These are phyloP conservation scores for Trigoniulus corallinus DNA, from an alignment of 1,140 invertebrate genomes.

Conservation along the genomic window DNA sequence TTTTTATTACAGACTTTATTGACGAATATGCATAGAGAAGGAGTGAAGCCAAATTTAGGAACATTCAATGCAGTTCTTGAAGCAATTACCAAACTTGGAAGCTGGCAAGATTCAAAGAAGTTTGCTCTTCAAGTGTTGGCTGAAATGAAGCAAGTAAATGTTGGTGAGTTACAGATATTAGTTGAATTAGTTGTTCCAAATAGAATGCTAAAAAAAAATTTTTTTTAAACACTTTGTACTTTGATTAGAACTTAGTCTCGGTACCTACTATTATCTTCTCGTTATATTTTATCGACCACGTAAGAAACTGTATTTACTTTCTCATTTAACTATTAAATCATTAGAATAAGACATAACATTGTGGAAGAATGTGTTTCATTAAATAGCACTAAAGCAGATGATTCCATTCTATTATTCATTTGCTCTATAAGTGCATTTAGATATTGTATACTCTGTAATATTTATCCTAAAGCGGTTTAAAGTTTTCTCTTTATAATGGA, in stretches of 20 bases:
- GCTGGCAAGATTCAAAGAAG: constrained; percentile 24
- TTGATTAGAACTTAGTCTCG: constrained; percentile 40
- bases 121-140: constrained; percentile 33
- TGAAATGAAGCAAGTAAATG: constrained; percentile 51
- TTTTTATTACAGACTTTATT: constrained; percentile 35
- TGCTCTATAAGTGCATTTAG: no score
- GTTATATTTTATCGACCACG: constrained; percentile 46
- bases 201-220: background rate
- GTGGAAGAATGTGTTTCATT: no score
- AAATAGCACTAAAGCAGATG: no score
- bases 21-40: constrained; percentile 35
- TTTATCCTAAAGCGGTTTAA: no score
- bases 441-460: no score
- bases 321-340: background rate
- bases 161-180: constrained; percentile 21
- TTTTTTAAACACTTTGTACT: background rate
- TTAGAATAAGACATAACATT: no score
- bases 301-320: constrained; percentile 25
- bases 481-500: no score
- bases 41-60: constrained; percentile 44
- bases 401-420: no score
- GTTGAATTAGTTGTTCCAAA: background rate
- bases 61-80: constrained; percentile 56
- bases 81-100: constrained; percentile 31
- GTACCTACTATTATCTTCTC: constrained; percentile 53